Evolutionary conservation across 2,888 invertebrate species (phyloP), one percentile per base, ranked within the genome.

Genomic region (Myathropa florea): DNA sequence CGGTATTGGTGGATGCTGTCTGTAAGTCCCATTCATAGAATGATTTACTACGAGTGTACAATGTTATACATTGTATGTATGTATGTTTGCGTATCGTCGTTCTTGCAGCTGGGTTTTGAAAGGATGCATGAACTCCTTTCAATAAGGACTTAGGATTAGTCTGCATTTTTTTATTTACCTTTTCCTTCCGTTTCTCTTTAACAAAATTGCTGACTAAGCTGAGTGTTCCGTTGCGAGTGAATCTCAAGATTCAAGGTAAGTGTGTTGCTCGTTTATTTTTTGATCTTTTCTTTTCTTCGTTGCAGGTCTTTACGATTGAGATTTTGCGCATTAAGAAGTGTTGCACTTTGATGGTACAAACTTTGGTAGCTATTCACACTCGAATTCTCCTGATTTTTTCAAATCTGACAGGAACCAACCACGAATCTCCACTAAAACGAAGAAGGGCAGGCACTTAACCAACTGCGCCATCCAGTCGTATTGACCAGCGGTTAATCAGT

Each of bases 1-100:
- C 64, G 23, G 73, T 73, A 67, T 46, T 30, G 12, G 30, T 46
- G 18, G 46, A 18, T 70, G 12, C 36, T 60, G 68, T 64, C 64
- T 72, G 78, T 36, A 33, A 73, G 63, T 68, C 76, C 84, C 84
- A 85, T 85, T 85, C 85, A 85, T 85, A 68, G 82, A 85, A 77
- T 73, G 68, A 81, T 77, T 85, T 81, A 77, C 85, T 77, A 83
- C 76, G 76, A 55, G 53, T 55, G 77, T 46, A 46, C 6, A 46
- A 46, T 18, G 46, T n/a, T 77, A 70, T 68, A 77, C 67, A 61
- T 55, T 23, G 24, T 57, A 67, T 72, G 59, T 57, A 21, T 81
- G 63, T 60, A 73, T 39, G 39, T 3, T 6, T 18, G 18, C 73
- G 72, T 81, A 80, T 76, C 67, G 24, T 46, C 33, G 14, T 39